These are phyloP conservation scores for Sebastes baramenuke DNA, from an alignment of 2,797 vertebrate species.

Conservation along the genomic window DNA sequence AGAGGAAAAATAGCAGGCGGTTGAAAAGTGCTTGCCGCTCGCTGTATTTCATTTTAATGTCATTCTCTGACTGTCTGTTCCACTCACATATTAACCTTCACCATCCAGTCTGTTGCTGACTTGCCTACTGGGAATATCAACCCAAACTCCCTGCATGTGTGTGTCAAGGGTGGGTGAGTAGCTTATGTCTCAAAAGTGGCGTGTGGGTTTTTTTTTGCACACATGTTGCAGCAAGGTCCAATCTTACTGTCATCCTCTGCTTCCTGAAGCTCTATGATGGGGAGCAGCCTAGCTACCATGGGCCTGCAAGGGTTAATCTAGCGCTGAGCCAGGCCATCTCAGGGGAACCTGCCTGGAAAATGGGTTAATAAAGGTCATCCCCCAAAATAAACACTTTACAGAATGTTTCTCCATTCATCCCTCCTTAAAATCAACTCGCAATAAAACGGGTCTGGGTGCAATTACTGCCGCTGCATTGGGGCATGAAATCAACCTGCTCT, in stretches of 20 bases:
- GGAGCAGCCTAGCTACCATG: constrained; percentile 84
- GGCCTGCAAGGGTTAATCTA: constrained; percentile 89
- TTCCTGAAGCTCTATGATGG: constrained; percentile 84
- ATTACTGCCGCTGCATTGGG: constrained; percentile 93
- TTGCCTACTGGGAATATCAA: constrained; percentile 44
- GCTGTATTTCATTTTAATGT: constrained; percentile 72
- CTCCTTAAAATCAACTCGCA: constrained; percentile 96
- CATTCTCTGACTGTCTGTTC: constrained; percentile 42
- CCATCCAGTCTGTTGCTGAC: constrained; percentile 50
- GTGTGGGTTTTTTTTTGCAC: constrained; percentile 47
- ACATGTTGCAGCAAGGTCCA: constrained; percentile 81
- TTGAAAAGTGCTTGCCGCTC: constrained; percentile 39
- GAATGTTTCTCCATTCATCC: constrained; percentile 95
- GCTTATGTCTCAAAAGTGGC: constrained; percentile 56
- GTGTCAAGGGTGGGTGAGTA: constrained; percentile 57
- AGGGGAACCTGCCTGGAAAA: constrained; percentile 89
- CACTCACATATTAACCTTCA: constrained; percentile 68
- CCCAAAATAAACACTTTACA: constrained; percentile 99
- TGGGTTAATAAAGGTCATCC: constrained; percentile 99
- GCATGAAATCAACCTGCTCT: constrained; percentile 95
- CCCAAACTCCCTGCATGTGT: constrained; percentile 57
- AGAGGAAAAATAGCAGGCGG: constrained; percentile 44
- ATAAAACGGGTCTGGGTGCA: constrained; percentile 97
- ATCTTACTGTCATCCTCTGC: constrained; percentile 88
- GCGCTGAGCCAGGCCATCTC: constrained; percentile 84